These are phyloP conservation scores for Urechis unicinctus DNA, from an alignment of 2,888 invertebrate genomes.

Conservation along the genomic window DNA sequence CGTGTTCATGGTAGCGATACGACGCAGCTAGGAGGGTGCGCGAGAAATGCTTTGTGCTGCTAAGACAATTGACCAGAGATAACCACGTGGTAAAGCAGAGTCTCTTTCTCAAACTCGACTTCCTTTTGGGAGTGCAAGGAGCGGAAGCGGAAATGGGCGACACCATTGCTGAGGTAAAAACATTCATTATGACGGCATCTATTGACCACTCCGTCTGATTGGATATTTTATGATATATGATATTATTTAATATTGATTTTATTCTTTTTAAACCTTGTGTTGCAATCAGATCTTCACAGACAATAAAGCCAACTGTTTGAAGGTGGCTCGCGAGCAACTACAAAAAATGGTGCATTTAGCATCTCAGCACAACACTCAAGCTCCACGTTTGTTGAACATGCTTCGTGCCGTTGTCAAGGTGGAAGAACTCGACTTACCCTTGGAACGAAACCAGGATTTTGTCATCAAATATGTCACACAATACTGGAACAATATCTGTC, in stretches of 20 bases:
- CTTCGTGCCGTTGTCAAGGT: conserved; percentile 16
- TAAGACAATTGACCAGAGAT: background rate
- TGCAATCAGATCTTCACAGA: conserved; percentile 11
- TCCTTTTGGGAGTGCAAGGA: conserved; percentile 3
- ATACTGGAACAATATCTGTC: conserved; percentile 11
- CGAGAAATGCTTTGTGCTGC: background rate
- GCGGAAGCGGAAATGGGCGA: conserved; percentile 1
- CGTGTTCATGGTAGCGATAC: background rate
- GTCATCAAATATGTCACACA: conserved; percentile 25
- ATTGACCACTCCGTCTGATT: no score
- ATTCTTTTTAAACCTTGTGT: background rate
- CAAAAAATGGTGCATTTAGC: no score
- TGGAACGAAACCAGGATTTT: conserved; percentile 24
- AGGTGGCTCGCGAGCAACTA: conserved; percentile 8
- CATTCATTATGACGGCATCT: background rate
- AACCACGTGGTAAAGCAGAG: background rate
- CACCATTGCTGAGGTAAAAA: conserved; percentile 5
- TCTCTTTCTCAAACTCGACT: conserved; percentile 2
- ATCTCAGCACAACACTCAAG: no score
- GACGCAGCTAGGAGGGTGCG: background rate
- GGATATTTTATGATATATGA: no score
- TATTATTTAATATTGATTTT: no score
- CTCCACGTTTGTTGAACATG: no score
- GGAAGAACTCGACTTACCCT: conserved; percentile 18
- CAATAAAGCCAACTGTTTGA: conserved; percentile 14